Evolutionary conservation across 2,113 vertebrate species (phyloP).

Genomic region (Sisor rabdophorus): DNA sequence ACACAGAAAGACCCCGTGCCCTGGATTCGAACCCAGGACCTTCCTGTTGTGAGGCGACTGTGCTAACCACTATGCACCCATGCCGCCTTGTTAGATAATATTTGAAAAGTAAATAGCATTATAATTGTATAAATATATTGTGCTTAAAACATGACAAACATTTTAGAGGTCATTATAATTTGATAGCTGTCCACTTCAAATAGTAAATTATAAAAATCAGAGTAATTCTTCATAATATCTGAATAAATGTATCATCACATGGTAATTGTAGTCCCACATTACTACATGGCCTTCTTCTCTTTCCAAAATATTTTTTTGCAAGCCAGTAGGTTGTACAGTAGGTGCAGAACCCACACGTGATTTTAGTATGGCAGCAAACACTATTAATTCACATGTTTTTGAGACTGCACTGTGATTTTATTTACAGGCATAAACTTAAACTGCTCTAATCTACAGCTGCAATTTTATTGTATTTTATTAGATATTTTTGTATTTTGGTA

Average conservation of each 20-base stretch:
- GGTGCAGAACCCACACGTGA: too few species aligned
- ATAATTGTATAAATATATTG: not conserved
- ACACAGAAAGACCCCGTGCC: too few species aligned
- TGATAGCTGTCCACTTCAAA: not conserved
- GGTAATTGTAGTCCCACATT: too few species aligned
- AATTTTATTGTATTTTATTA: not conserved
- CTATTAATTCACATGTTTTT: not conserved
- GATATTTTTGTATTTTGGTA: not conserved
- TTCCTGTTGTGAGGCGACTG: too few species aligned
- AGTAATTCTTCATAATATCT: not conserved
- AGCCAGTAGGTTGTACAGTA: too few species aligned
- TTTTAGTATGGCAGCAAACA: too few species aligned
- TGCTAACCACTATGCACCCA: too few species aligned
- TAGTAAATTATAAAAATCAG: not conserved
- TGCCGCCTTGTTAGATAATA: not conserved
- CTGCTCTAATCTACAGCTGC: not conserved
- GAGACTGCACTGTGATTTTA: not conserved
- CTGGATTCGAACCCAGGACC: too few species aligned
- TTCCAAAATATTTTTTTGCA: too few species aligned
- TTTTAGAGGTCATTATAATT: not conserved
- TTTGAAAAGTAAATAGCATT: constrained; percentile 4
- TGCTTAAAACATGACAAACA: constrained; percentile 7
- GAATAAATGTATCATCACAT: not conserved
- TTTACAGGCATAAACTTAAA: not conserved
- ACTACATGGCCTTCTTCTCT: too few species aligned